Percentiles rank a stretch among this genome's conserved stretches.
These are phyloP conservation scores for Aphelocoma californica DNA, from an alignment of 2,797 vertebrate genomes.

Conservation along the genomic window DNA sequence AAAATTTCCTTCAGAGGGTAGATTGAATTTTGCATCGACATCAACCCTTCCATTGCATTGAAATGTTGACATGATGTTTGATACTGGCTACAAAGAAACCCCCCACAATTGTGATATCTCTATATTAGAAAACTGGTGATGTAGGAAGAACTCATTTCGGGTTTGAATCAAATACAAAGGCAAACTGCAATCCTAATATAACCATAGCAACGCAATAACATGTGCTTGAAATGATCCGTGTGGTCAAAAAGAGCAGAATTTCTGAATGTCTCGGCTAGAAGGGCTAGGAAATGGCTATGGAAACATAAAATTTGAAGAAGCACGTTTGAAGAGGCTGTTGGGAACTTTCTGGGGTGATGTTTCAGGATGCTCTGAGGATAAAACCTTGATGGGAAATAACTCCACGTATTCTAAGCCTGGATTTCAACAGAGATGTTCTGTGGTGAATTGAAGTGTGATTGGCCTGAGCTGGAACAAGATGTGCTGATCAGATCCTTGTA, in stretches of 20 bases:
- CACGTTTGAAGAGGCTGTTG: neutral
- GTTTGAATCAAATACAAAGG: slow-evolving; percentile 20
- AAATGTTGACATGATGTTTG: neutral
- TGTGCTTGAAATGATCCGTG: slow-evolving; percentile 6
- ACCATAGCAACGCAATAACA: slow-evolving; percentile 32
- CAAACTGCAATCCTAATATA: slow-evolving; percentile 13
- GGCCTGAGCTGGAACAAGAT: neutral
- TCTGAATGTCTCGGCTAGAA: neutral
- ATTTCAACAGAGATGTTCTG: neutral
- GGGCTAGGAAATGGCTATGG: neutral
- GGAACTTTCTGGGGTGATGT: neutral
- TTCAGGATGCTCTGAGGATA: neutral
- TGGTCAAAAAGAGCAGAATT: slow-evolving; percentile 22
- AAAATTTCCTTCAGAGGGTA: neutral
- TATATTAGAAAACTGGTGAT: neutral
- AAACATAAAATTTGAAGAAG: neutral
- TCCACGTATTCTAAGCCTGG: neutral
- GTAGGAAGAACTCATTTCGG: neutral
- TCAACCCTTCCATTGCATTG: neutral
- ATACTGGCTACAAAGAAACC: neutral
- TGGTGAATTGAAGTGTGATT: neutral
- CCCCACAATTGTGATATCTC: neutral
- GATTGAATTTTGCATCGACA: neutral
- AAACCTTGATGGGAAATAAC: neutral
- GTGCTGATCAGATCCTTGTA: neutral